Conservation (phyloP, 2,888 invertebrate species). For the Acanthosoma haemorrhoidale region DNA sequence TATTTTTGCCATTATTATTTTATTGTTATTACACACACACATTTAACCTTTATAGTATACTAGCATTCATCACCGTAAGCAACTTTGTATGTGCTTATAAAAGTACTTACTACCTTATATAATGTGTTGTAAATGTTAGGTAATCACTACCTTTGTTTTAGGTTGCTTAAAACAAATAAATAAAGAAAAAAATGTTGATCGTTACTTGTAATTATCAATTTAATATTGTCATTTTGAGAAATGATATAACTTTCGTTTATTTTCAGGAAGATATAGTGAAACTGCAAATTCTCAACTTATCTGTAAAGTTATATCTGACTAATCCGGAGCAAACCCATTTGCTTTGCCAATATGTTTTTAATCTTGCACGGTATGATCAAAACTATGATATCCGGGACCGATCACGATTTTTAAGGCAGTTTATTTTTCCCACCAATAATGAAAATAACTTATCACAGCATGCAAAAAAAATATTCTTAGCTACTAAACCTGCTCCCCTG, state of each 20-base stretch:
- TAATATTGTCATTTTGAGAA: background rate
- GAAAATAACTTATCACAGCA: conserved; percentile 58
- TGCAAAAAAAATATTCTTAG: conserved; percentile 79
- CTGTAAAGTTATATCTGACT: conserved; percentile 86
- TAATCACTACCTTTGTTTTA: too few species aligned
- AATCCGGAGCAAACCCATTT: conserved; percentile 79
- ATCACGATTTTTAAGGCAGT: conserved; percentile 78
- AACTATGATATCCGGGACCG: conserved; percentile 97
- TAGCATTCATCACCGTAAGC: too few species aligned
- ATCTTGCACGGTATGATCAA: conserved; percentile 90
- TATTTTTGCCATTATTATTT: too few species aligned
- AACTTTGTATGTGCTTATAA: too few species aligned
- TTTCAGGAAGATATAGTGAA: conserved; percentile 87
- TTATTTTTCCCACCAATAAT: conserved; percentile 60
- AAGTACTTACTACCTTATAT: too few species aligned
- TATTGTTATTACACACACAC: too few species aligned
- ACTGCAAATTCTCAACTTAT: conserved; percentile 88
- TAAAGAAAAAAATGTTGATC: background rate
- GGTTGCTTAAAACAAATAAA: background rate
- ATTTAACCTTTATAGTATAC: too few species aligned
- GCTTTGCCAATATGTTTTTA: conserved; percentile 88
- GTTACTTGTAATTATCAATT: background rate
- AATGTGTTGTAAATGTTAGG: too few species aligned
- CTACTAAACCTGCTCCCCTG: conserved; percentile 89
- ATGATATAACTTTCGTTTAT: background rate